Evolutionary conservation across 2,797 vertebrate genomes (phyloP).

Genomic region (Scleropages formosus): DNA sequence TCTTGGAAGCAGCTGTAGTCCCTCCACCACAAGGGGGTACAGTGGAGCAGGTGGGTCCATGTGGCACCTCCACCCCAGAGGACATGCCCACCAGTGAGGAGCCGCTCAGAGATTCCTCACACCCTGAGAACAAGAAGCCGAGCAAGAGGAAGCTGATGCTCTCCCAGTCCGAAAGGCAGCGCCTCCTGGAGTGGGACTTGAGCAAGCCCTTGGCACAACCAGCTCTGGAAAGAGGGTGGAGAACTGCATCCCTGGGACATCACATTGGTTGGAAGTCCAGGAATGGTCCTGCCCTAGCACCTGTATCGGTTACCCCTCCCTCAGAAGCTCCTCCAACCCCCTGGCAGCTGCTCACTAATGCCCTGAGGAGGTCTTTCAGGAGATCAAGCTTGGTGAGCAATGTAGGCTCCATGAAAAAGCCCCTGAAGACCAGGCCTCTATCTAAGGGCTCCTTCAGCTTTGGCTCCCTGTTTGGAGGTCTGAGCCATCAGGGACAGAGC

Average conservation of each 20-base stretch:
- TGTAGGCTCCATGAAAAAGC: slow-evolving; percentile 49
- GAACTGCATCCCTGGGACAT: neutral
- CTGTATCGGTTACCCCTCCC: slow-evolving; percentile 36
- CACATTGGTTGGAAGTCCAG: slow-evolving; percentile 35
- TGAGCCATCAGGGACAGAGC: neutral
- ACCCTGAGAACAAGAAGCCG: slow-evolving; percentile 9
- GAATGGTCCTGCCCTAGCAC: slow-evolving; percentile 27
- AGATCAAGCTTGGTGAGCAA: slow-evolving; percentile 45
- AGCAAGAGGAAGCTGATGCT: slow-evolving; percentile 61
- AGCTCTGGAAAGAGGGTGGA: neutral
- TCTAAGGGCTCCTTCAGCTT: slow-evolving; percentile 61
- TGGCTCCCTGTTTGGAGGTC: slow-evolving; percentile 35
- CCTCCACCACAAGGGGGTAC: slow-evolving; percentile 20
- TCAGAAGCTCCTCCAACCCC: slow-evolving; percentile 49
- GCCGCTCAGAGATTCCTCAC: neutral
- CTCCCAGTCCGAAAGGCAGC: slow-evolving; percentile 59
- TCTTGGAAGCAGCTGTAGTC: slow-evolving; percentile 9
- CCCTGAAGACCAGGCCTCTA: slow-evolving; percentile 52
- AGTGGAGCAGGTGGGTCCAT: neutral
- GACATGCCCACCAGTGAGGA: neutral
- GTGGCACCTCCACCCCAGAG: slow-evolving; percentile 31
- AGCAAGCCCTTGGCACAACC: slow-evolving; percentile 25
- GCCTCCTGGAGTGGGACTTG: slow-evolving; percentile 61
- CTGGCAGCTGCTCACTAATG: slow-evolving; percentile 60
- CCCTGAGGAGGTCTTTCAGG: slow-evolving; percentile 63